phyloP scores from a whole-genome alignment of 2,113 vertebrate genomes.

The Mormoops blainvillei region DNA sequence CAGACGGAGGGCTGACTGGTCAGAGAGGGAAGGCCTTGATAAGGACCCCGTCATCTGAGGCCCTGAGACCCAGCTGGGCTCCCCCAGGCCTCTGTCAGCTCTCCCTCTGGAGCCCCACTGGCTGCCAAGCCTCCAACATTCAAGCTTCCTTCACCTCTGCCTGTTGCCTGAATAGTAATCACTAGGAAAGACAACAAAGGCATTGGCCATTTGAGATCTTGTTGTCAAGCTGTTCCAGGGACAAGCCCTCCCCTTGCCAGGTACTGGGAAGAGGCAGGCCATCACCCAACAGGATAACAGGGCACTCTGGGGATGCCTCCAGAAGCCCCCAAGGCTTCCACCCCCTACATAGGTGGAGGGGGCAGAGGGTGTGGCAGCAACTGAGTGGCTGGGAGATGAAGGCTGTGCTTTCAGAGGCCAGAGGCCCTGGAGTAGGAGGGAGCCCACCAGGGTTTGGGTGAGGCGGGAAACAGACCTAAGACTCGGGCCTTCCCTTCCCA shows the following conservation, averaged over 20 bases:
- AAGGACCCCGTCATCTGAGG: neutral
- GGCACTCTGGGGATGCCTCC: neutral
- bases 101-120: neutral
- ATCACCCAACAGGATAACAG: neutral
- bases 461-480: constrained; percentile 11
- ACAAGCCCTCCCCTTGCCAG: neutral
- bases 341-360: neutral
- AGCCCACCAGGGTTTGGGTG: neutral
- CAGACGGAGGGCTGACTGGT: neutral
- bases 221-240: neutral
- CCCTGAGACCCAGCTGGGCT: neutral
- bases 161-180: constrained; percentile 59
- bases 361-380: neutral
- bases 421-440: neutral
- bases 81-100: neutral
- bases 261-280: constrained; percentile 6
- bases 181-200: constrained; percentile 59
- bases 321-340: neutral
- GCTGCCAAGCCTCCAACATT: constrained; percentile 32
- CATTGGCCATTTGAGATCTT: constrained; percentile 49
- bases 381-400: neutral
- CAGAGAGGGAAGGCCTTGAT: neutral
- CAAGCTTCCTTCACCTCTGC: constrained; percentile 36
- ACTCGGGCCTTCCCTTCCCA: neutral
- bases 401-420: neutral